A percentile compares a stretch with the other conserved stretches of the same genome.
These are phyloP conservation scores for Indicator indicator DNA, from an alignment of 2,113 vertebrate species.

Conservation along the genomic window DNA sequence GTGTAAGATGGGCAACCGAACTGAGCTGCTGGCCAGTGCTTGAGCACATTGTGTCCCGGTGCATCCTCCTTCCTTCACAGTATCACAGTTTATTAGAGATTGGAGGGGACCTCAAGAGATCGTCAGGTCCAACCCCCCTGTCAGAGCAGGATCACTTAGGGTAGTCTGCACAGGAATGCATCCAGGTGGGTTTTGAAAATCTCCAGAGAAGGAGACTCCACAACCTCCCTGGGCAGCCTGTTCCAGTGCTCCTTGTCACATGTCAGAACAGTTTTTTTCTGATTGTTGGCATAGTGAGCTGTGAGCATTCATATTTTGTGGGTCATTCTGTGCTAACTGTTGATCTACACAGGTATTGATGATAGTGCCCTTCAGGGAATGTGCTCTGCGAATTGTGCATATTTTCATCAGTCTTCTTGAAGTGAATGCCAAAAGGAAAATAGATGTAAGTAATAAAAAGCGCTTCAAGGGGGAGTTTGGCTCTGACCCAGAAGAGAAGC, in stretches of 20 bases:
- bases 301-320: fast-evolving
- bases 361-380: conserved; percentile 90
- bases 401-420: conserved; percentile 88
- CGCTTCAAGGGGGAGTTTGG: conserved; percentile 93
- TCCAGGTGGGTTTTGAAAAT: no score
- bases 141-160: no score
- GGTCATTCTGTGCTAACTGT: background rate
- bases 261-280: background rate
- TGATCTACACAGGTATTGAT: conserved; percentile 84
- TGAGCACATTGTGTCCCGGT: background rate
- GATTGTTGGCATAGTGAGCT: fast-evolving
- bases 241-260: background rate
- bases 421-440: conserved; percentile 81
- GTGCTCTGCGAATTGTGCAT: conserved; percentile 86
- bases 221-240: no score
- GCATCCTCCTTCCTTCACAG: background rate
- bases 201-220: no score
- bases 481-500: conserved; percentile 81
- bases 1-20: background rate
- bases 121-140: no score
- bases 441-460: conserved; percentile 94
- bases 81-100: no score
- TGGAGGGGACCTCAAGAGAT: no score
- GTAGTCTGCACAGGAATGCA: no score
- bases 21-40: background rate